Base-by-base conservation (phyloP, 2,113 vertebrate species). In the Puntigrus tetrazona region DNA sequence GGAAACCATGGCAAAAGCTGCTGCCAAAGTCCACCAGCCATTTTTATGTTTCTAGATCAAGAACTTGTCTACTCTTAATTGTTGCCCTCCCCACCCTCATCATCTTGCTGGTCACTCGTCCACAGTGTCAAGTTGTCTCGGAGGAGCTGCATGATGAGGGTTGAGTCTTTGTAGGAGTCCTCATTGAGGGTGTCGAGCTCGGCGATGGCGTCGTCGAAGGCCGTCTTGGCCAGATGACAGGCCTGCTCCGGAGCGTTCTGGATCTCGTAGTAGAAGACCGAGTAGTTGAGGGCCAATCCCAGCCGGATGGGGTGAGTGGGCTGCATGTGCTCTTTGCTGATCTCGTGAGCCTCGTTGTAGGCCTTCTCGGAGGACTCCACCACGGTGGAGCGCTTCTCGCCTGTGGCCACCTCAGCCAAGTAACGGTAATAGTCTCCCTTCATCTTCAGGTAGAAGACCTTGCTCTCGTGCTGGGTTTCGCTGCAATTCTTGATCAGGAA, bases 141-240 rank as follows among this genome's bases (percentile, higher is more conserved):
- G 82, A 99, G 98, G 87, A 99, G 98, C 96, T 99, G 98, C 98
- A 99, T 99, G 96, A 99, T 99, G 94, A 99, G 98, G 81, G 98
- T 99, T 91, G 98, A 99, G 98, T 99, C 98, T 95, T 99, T 99
- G 96, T 99, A 99, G 94, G 98, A 99, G 95, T 99, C 98, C 95
- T 99, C 98, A 87, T 99, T 99, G 92, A 99, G 98, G 93, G 98
- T 99, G 96, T 99, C 98, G 69, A 99, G 96, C 97, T 99, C 98
- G 2, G 98, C 98, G 18, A 99, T 99, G 94, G 98, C 98, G n/a
- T 99, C 98, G 1, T 99, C 98, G 22, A 99, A 99, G 86, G 98
- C 98, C 82, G 97, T 99, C 95, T 99, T 99, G 95, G 98, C 98
- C 95, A 99, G 95, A 93, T 99, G 98, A 91, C 98, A 99, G 25